A percentile compares a stretch with the other conserved stretches of the same genome.
Conservation (phyloP, 2,888 invertebrate genomes). For the Ypsolopha sequella region DNA sequence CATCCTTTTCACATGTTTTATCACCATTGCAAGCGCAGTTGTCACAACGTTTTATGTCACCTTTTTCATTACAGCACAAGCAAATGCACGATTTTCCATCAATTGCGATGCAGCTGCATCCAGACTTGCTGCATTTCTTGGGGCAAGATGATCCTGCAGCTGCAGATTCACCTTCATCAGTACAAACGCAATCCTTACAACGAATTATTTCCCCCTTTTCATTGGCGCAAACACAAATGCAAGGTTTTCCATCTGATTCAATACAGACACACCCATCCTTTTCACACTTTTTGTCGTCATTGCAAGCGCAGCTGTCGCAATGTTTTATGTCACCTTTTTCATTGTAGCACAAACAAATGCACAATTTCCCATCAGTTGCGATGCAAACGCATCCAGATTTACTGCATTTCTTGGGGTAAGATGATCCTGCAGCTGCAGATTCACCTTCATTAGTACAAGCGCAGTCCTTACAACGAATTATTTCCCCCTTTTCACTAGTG, state of each 20-base stretch:
- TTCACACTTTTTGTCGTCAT: conserved; percentile 7
- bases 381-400: conserved; percentile 17
- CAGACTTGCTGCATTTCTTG: conserved; percentile 13
- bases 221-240: conserved; percentile 10
- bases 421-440: background rate
- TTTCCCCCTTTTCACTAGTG: conserved; percentile 8
- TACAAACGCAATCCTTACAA: background rate
- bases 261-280: conserved; percentile 11
- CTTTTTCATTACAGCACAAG: conserved; percentile 15
- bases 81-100: conserved; percentile 19
- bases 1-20: conserved; percentile 9
- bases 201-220: conserved; percentile 5
- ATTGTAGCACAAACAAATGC: conserved; percentile 19
- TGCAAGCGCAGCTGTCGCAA: conserved; percentile 24
- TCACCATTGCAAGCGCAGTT: conserved; percentile 20
- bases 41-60: conserved; percentile 17
- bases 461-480: conserved; percentile 7
- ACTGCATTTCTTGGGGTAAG: conserved; percentile 6
- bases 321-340: conserved; percentile 13
- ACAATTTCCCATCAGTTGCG: conserved; percentile 15
- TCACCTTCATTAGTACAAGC: background rate
- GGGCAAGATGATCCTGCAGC: background rate
- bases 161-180: background rate
- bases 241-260: conserved; percentile 5
- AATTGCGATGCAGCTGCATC: conserved; percentile 16